These are phyloP conservation scores for Engraulis encrasicolus DNA, from an alignment of 2,113 vertebrate genomes.

Conservation along the genomic window DNA sequence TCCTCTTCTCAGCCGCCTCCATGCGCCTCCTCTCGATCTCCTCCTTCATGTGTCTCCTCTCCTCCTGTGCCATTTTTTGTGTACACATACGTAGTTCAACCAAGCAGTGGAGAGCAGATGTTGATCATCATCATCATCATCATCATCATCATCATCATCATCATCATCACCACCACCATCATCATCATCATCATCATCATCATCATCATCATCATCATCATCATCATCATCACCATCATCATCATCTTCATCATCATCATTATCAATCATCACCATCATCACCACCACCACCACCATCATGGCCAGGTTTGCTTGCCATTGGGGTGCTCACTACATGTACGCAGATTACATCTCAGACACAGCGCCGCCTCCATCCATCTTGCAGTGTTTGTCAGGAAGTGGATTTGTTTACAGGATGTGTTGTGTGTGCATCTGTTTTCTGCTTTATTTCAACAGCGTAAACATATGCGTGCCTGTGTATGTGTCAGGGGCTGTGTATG, in stretches of 20 bases:
- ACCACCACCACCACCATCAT: no score
- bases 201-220: no score
- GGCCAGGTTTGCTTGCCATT: neutral
- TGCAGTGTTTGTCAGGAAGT: slow-evolving; percentile 24
- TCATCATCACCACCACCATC: no score
- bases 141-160: no score
- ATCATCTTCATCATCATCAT: no score
- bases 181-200: no score
- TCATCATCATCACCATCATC: no score
- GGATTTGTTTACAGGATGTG: neutral
- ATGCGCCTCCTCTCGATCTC: slow-evolving; percentile 76
- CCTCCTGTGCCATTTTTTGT: no score
- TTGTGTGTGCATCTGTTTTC: neutral
- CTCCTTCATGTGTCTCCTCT: slow-evolving; percentile 73
- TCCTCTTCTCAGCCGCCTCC: slow-evolving; percentile 72
- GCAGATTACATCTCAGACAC: slow-evolving; percentile 17
- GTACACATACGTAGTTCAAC: no score
- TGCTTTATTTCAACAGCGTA: neutral
- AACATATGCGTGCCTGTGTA: neutral
- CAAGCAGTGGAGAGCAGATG: neutral
- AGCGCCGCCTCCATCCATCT: neutral
- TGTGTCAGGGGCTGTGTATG: no score
- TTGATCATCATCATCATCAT: neutral
- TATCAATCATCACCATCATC: no score
- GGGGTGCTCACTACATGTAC: neutral